These are phyloP conservation scores for Crax fasciolata DNA, from an alignment of 2,797 vertebrate species.

Conservation along the genomic window DNA sequence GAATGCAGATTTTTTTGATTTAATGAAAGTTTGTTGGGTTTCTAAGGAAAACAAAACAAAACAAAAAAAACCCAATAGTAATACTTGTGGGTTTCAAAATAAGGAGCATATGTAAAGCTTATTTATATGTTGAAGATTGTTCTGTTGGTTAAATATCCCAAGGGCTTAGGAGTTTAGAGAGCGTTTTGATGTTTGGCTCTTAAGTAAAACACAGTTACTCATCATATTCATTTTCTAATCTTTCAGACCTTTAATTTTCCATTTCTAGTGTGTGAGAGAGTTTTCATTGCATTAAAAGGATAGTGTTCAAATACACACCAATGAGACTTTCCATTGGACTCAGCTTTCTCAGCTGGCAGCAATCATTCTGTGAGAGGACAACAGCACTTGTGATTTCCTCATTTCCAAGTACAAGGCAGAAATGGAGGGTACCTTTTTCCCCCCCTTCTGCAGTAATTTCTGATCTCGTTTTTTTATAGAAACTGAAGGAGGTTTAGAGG, in stretches of 20 bases:
- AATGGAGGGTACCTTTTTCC: not conserved
- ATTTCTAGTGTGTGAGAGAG: not conserved
- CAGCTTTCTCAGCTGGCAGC: conserved; percentile 5
- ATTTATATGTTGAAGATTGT: not conserved
- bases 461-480: conserved; percentile 14
- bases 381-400: not conserved
- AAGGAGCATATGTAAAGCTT: conserved; percentile 15
- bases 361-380: not conserved
- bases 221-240: conserved; percentile 8
- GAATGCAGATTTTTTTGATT: not conserved
- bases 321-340: conserved; percentile 17
- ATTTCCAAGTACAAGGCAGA: not conserved
- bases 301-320: not conserved
- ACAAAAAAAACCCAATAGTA: not conserved
- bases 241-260: conserved; percentile 15
- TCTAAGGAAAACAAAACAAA: not conserved
- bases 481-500: not conserved
- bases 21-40: not conserved
- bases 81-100: not conserved
- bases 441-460: not conserved
- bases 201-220: not conserved
- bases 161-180: not conserved
- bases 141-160: conserved; percentile 4
- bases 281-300: conserved; percentile 10
- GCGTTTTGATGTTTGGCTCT: not conserved